A percentile compares a stretch with the other conserved stretches of the same genome.
phyloP scores from a whole-genome alignment of 35 echinoderm and acorn worm species.

The Patiria miniata region DNA sequence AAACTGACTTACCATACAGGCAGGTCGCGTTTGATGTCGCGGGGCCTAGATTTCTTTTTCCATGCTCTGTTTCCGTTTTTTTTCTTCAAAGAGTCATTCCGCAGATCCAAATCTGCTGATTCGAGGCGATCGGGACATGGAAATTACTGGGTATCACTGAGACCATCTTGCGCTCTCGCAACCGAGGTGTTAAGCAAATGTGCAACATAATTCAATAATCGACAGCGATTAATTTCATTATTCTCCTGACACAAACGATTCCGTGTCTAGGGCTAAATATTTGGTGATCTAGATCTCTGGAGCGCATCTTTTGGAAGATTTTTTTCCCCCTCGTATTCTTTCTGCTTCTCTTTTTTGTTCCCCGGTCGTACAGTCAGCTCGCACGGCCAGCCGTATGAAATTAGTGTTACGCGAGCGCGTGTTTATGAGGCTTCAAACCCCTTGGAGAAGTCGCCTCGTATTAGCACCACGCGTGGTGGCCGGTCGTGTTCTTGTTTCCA shows the following conservation, averaged over 20 bases:
- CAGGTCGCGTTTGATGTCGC: background rate
- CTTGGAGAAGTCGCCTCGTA: background rate
- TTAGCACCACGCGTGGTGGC: conserved; percentile 20
- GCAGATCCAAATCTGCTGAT: conserved; percentile 28
- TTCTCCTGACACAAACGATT: conserved; percentile 25
- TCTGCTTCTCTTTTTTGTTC: background rate
- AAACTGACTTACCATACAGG: too few species aligned
- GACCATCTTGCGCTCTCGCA: conserved; percentile 11
- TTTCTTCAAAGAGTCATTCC: background rate
- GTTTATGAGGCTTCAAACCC: background rate
- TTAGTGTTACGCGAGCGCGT: background rate
- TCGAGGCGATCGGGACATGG: conserved; percentile 19
- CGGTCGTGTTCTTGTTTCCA: conserved; percentile 27
- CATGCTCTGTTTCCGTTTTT: too few species aligned
- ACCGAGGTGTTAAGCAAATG: conserved; percentile 26
- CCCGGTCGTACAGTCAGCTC: background rate
- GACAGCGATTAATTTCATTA: conserved; percentile 21
- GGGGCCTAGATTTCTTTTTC: background rate
- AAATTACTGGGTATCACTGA: conserved; percentile 19
- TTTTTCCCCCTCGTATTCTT: background rate
- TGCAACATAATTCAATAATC: conserved; percentile 29
- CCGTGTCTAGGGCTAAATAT: background rate
- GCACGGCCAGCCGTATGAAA: background rate
- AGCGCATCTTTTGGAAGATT: background rate
- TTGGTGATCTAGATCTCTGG: conserved; percentile 18